Percentiles rank a stretch among this genome's conserved stretches.
Evolutionary conservation across 1,140 invertebrate species (phyloP).

Genomic region (Drosophila orosa): DNA sequence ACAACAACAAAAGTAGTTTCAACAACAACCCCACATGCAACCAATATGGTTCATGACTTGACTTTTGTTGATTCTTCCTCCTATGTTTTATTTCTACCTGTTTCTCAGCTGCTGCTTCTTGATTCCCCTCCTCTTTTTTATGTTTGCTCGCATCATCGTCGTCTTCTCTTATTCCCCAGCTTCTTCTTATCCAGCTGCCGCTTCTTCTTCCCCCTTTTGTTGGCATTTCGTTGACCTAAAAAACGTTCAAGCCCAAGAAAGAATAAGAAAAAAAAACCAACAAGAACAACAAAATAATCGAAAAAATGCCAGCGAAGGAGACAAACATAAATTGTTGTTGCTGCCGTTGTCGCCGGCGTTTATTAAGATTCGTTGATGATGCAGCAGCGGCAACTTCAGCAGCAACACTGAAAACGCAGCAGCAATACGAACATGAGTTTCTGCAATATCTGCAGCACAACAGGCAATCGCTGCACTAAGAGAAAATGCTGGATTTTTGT

Average conservation of each 20-base stretch:
- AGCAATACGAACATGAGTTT: constrained; percentile 21
- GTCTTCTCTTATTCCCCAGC: constrained; percentile 44
- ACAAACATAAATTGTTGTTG: constrained; percentile 66
- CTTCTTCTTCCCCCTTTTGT: constrained; percentile 50
- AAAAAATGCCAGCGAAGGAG: constrained; percentile 41
- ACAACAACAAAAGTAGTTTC: constrained; percentile 6
- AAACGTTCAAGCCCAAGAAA: constrained; percentile 76
- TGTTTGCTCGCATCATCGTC: constrained; percentile 75
- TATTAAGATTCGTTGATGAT: constrained; percentile 64
- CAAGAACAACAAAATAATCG: constrained; percentile 25
- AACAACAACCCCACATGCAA: constrained; percentile 14
- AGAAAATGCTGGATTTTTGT: neutral
- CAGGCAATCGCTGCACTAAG: neutral
- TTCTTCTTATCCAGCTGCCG: constrained; percentile 33
- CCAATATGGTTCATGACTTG: constrained; percentile 64
- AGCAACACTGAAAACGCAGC: constrained; percentile 27
- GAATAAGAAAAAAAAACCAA: constrained; percentile 47
- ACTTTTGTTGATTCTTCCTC: constrained; percentile 61
- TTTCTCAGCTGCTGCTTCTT: constrained; percentile 26
- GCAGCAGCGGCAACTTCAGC: constrained; percentile 24
- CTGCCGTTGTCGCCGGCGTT: constrained; percentile 65
- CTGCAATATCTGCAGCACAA: constrained; percentile 12
- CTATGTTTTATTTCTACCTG: constrained; percentile 44
- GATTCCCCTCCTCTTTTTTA: constrained; percentile 43
- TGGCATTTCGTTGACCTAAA: constrained; percentile 81